Percentiles rank a stretch among this genome's conserved stretches.
phyloP scores from a whole-genome alignment of 2,888 invertebrate species.

The Caenorhabditis sp. region DNA sequence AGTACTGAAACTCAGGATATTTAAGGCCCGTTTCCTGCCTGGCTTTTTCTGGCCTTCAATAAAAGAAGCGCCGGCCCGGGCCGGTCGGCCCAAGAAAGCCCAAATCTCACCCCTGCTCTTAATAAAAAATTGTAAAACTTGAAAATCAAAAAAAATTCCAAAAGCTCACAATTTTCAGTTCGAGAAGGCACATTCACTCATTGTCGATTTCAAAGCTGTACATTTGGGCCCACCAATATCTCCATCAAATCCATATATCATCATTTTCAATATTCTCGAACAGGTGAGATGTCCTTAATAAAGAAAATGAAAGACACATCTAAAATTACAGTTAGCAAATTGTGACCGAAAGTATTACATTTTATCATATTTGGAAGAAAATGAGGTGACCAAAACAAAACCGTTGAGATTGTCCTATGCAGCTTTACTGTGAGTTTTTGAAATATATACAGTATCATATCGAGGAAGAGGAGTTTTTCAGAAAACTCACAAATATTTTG shows the following conservation, averaged over 20 bases:
- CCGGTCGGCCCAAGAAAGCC: no score
- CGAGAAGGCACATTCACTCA: slow-evolving; percentile 1
- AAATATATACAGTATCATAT: no score
- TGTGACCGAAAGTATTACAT: slow-evolving; percentile 8
- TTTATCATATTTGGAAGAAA: slow-evolving; percentile 3
- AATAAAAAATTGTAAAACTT: no score
- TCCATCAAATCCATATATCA: neutral
- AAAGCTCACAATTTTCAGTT: slow-evolving; percentile 3
- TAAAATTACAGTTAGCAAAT: neutral
- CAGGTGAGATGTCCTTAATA: neutral
- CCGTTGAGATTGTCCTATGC: slow-evolving; percentile 1
- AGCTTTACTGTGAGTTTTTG: neutral
- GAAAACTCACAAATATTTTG: neutral
- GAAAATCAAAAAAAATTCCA: no score
- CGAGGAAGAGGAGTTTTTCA: neutral
- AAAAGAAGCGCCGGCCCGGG: no score
- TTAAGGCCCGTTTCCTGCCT: no score
- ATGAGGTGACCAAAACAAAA: neutral
- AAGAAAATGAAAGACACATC: neutral
- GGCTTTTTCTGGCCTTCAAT: no score
- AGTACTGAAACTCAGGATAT: no score
- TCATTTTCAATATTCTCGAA: neutral
- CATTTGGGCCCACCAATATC: slow-evolving; percentile 2
- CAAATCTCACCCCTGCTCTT: no score
- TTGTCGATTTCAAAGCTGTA: neutral